A percentile compares a stretch with the other conserved stretches of the same genome.
These are phyloP conservation scores for Panagrolaimus sp. DNA, from an alignment of 1,140 invertebrate genomes.

Conservation along the genomic window DNA sequence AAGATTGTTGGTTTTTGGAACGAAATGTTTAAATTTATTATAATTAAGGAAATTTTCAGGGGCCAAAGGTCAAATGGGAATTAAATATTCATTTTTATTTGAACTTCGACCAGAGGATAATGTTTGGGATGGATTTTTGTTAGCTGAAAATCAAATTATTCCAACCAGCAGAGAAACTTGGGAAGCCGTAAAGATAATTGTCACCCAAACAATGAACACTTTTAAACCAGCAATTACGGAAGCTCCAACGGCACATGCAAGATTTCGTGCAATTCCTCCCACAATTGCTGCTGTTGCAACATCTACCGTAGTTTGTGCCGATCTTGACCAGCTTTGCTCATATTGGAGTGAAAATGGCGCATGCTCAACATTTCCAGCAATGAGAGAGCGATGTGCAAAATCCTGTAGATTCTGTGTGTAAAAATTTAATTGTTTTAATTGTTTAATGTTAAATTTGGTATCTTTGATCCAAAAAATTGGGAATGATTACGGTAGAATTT, in stretches of 20 bases:
- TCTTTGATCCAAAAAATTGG: too few relatives aligned
- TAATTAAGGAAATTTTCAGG: too few relatives aligned
- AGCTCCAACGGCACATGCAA: background rate
- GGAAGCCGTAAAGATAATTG: conserved; percentile 72
- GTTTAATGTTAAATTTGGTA: too few relatives aligned
- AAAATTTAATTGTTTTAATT: too few relatives aligned
- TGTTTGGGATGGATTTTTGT: conserved; percentile 77
- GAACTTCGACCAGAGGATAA: conserved; percentile 74
- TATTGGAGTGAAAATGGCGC: conserved; percentile 53
- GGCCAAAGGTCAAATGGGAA: conserved; percentile 67
- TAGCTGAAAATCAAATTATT: conserved; percentile 72
- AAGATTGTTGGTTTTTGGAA: too few relatives aligned
- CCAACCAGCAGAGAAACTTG: conserved; percentile 76
- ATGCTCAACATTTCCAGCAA: conserved; percentile 46
- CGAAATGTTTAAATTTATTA: too few relatives aligned
- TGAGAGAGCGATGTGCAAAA: conserved; percentile 48
- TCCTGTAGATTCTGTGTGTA: conserved; percentile 45
- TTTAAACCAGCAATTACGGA: conserved; percentile 20
- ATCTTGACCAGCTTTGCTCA: conserved; percentile 48
- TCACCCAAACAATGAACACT: conserved; percentile 57
- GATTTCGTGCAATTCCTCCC: background rate
- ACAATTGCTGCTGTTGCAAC: conserved; percentile 11
- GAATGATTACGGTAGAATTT: too few relatives aligned
- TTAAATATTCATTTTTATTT: conserved; percentile 81
- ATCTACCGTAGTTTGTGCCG: conserved; percentile 32